Evolutionary conservation across 2,888 invertebrate genomes (phyloP), one percentile per base, ranked within the genome.

Genomic region (Eucriotettix oculatus): DNA sequence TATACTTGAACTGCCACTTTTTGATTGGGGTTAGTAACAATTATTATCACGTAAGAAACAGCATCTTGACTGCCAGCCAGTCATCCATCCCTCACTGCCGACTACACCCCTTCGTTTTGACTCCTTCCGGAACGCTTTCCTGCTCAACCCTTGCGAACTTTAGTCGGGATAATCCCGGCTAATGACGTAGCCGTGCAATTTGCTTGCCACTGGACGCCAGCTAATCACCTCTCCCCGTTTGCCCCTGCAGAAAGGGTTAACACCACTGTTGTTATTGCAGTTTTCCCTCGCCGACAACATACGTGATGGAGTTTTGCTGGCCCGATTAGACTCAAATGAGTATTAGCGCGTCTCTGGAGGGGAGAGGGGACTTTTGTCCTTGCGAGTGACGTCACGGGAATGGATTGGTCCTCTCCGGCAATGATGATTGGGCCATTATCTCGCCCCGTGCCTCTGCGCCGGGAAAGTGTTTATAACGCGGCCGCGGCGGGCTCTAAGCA

Each of bases 271-370:
- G 59, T 62, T 62, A 62, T 60, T 62, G 60, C 60, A 60, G 60
- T 62, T 60, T 58, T 60, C 60, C 60, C 60, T 57, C 58, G 40
- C 53, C 42, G 59, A 54, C 42, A 40, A 54, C 52, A 54, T 54
- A 72, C 71, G 73, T 73, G 73, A 73, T 73, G 73, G 73, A 73
- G 73, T 73, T 73, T 73, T 73, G 73, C 71, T 70, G 72, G 73
- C 71, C 71, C 73, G 74, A 74, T 74, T 74, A 74, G 71, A 72
- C 73, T 69, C 71, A 71, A 73, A 74, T 72, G 74, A 73, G 72
- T 72, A 73, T 74, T 72, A 72, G 69, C 68, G 68, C 67, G 66
- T 63, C 66, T 63, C 61, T 43, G 58, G 41, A 43, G 52, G 52
- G 29, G 42, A 29, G 29, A 29, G 29, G 29, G 29, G 29, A n/a